Evolutionary conservation across 2,888 invertebrate species (phyloP), one percentile per base, ranked within the genome.

Genomic region (Callinectes sapidus): DNA sequence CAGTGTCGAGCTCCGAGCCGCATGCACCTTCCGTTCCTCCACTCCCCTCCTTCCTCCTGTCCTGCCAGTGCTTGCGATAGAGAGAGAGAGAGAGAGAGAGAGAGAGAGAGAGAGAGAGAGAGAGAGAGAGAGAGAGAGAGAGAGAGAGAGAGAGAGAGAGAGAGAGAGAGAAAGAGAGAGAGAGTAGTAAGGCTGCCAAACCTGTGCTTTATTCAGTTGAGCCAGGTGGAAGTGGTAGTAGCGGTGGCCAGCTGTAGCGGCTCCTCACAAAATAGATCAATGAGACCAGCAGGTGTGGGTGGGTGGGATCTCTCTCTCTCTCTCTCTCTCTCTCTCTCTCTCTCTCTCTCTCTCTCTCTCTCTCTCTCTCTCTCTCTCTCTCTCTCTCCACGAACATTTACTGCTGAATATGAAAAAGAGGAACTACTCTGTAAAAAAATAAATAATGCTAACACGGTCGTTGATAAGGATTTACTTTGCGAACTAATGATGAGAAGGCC

Each of bases 351-450:
- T 71, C 66, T 71, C 66, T 71, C 66, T 71, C 66, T 71, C 66
- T 71, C 66, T 71, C 66, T 71, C 66, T 71, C 66, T 81, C 77
- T 81, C 77, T 81, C 81, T 81, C 81, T 81, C 81, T 81, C 81
- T 81, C 81, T 81, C 35, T 81, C 35, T 35, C 35, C n/a, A 35
- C 16, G 6, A 32, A 81, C 81, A 28, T 81, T 81, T 81, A 81
- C 16, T 14, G 32, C 35, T 35, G 18, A 35, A 81, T 16, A 35
- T n/a, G n/a, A 81, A 81, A 81, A 81, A 35, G 3, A 28, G n/a
- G 32, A 28, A 8, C 18, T 18, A 61, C n/a, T n/a, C n/a, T 23
- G 23, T 61, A 61, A 23, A 61, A 13, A 61, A 2, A 61, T 18
- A 18, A 23, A 61, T 48, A 48, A 71, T 28, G 28, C 71, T 71